phyloP scores from a whole-genome alignment of 2,888 invertebrate genomes.

The Capitulum mitella region DNA sequence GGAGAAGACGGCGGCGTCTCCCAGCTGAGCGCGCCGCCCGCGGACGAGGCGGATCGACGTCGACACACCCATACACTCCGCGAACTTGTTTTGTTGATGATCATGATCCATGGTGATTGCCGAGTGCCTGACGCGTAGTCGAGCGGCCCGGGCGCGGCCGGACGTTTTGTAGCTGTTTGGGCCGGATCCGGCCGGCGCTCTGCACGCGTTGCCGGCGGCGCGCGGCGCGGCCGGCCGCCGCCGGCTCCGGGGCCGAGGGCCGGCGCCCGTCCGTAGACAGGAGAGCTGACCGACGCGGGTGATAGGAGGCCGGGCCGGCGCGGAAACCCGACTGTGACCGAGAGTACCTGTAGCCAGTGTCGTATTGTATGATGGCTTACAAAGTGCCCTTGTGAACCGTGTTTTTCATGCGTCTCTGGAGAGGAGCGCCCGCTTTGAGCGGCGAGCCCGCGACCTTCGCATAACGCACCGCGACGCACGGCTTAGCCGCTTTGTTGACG shows the following conservation, averaged over 20 bases:
- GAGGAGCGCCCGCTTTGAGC: not conserved
- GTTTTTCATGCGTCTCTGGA: not conserved
- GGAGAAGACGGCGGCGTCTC: not conserved
- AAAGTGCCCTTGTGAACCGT: constrained; percentile 18
- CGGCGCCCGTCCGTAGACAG: not conserved
- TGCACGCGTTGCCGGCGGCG: no score
- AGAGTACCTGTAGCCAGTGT: constrained; percentile 1
- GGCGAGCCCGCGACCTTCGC: not conserved
- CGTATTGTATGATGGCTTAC: not conserved
- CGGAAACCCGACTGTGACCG: constrained; percentile 1
- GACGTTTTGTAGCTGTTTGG: no score
- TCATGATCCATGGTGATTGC: not conserved
- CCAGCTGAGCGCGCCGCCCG: not conserved
- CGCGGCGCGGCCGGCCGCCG: no score
- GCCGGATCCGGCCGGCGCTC: no score
- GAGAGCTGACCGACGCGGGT: not conserved
- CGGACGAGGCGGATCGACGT: no score
- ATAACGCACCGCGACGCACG: not conserved
- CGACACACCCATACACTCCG: no score
- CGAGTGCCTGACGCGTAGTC: not conserved
- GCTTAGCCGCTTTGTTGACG: not conserved
- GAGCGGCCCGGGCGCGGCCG: no score
- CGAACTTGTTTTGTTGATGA: not conserved
- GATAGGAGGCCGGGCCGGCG: no score
- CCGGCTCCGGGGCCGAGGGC: not conserved